Conservation (phyloP, 2,797 vertebrate species). For the Poecilia picta region DNA sequence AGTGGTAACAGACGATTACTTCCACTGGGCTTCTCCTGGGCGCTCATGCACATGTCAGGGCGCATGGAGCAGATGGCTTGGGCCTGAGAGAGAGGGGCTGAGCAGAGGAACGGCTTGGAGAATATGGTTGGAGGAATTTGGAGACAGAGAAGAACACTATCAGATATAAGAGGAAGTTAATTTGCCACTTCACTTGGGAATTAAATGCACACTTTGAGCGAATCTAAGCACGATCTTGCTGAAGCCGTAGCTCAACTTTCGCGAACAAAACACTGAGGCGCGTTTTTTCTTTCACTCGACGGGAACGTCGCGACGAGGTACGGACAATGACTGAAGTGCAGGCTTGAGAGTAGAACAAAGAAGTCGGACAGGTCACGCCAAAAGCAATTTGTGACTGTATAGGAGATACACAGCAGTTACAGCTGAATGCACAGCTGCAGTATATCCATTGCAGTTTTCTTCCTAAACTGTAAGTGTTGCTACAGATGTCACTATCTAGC, state of each 20-base stretch:
- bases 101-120: conserved; percentile 31
- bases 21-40: conserved; percentile 76
- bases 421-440: neutral
- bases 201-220: neutral
- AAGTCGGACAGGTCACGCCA: neutral
- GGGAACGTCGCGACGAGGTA: neutral
- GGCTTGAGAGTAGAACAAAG: neutral
- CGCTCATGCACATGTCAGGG: conserved; percentile 72
- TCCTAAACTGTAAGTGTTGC: neutral
- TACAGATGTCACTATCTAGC: neutral
- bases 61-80: conserved; percentile 75
- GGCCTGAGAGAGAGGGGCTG: conserved; percentile 41
- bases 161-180: conserved; percentile 7
- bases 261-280: neutral
- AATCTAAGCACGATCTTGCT: neutral
- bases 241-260: neutral
- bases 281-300: too few relatives aligned
- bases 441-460: neutral
- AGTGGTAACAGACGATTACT: conserved; percentile 76
- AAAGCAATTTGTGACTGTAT: neutral
- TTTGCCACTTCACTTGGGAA: neutral
- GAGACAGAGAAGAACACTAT: conserved; percentile 27
- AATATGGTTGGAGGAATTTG: conserved; percentile 30
- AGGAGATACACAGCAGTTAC: neutral
- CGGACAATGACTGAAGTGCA: too few relatives aligned